Percentiles rank a stretch among this genome's conserved stretches.
phyloP scores from a whole-genome alignment of 1,140 invertebrate genomes.

The Kradibia gibbosae region DNA sequence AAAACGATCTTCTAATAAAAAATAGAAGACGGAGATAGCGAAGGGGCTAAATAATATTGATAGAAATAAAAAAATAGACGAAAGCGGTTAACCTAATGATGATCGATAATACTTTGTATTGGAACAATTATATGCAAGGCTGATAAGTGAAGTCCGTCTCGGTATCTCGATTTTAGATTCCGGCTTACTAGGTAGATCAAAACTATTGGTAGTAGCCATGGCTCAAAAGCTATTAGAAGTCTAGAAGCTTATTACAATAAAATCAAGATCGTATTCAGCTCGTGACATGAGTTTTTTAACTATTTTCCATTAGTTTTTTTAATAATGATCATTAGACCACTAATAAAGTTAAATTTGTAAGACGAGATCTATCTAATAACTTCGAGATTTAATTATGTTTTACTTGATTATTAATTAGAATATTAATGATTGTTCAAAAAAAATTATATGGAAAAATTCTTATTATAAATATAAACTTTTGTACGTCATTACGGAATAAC shows the following conservation, averaged over 20 bases:
- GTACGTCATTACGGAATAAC: no score
- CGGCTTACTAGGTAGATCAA: slow-evolving; percentile 13
- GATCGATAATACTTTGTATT: slow-evolving; percentile 59
- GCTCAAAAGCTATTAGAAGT: slow-evolving; percentile 39
- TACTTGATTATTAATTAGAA: no score
- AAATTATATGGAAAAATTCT: no score
- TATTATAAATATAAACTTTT: no score
- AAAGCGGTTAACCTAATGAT: slow-evolving; percentile 57
- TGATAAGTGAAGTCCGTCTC: neutral
- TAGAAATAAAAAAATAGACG: neutral
- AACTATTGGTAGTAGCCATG: slow-evolving; percentile 11
- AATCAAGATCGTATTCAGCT: slow-evolving; percentile 41
- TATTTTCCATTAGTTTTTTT: slow-evolving; percentile 21
- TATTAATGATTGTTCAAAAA: no score
- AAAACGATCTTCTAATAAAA: neutral
- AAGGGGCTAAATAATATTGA: neutral
- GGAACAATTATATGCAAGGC: slow-evolving; percentile 49
- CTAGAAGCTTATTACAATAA: slow-evolving; percentile 39
- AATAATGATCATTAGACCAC: slow-evolving; percentile 34
- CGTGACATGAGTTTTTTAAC: slow-evolving; percentile 38
- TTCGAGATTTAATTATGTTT: slow-evolving; percentile 40
- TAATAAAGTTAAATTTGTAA: slow-evolving; percentile 30
- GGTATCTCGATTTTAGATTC: slow-evolving; percentile 33
- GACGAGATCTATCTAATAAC: slow-evolving; percentile 28
- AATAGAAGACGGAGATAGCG: neutral